Base-by-base conservation (phyloP, 1,140 invertebrate species). In the Aporrectodea caliginosa region DNA sequence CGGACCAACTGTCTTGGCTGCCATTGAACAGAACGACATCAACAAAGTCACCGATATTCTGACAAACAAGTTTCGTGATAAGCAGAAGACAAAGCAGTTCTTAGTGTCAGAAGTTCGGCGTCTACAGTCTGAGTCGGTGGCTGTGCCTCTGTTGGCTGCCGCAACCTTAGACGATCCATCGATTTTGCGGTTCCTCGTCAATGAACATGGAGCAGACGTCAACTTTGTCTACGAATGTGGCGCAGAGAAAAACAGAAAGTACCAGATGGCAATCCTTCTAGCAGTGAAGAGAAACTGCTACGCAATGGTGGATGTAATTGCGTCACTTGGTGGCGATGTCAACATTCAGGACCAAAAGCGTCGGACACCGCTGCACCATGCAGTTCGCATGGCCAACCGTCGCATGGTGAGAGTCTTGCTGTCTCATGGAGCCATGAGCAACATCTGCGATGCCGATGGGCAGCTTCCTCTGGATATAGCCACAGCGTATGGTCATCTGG, bases 391-490 rank as follows among this genome's bases (percentile, higher is more conserved):
- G 30, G 73, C 58, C 12, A 70, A 81, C 68, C 35, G 33, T n/a
- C 32, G 43, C 22, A 79, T 79, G 77, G 71, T 68, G 2, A 79
- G 77, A 75, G 69, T 81, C 69, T 35, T 81, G n/a, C 58, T 58
- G 16, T 31, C 31, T 12, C 77, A 70, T 6, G 69, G 77, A 2
- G 78, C 77, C 14, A 31, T 70, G 16, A n/a, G 43, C 30, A 69
- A 79, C 77, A 33, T 75, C 34, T 33, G 16, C 12, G 77, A 81
- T 73, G 35, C 71, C 16, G 43, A 30, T 1, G 73, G 58, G 12
- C 69, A 81, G 34, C 43, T 77, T 14, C 76, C 80, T 27, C 77
- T 81, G 2, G 77, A 81, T 58, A 35, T 79, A 6, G 80, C 80
- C 22, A 71, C 80, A 2, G 74, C 74, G 33, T 79, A 69, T 30